Conservation (phyloP, 2,888 invertebrate genomes). For the Polyommatus icarus region DNA sequence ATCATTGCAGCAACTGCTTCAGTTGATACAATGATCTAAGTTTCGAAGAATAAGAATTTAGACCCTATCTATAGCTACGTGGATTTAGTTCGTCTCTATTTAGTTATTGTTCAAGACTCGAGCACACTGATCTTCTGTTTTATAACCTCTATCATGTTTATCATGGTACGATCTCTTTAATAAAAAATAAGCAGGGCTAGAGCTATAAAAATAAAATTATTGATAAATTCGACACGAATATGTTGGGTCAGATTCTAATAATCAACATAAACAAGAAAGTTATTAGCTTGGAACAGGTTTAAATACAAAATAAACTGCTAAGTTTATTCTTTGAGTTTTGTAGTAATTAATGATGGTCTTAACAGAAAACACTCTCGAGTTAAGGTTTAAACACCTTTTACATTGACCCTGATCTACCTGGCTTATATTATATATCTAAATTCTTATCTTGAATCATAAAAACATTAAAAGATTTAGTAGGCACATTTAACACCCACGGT, state of each 20-base stretch:
- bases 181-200: too few relatives aligned
- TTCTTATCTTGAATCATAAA: slow-evolving; percentile 4
- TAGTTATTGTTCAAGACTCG: too few relatives aligned
- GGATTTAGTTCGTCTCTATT: too few relatives aligned
- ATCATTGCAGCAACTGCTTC: too few relatives aligned
- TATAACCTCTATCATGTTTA: not conserved
- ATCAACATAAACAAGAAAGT: not conserved
- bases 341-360: not conserved
- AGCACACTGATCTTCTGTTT: not conserved
- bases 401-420: slow-evolving; percentile 22
- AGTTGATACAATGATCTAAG: too few relatives aligned
- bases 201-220: not conserved
- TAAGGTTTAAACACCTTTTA: slow-evolving; percentile 3
- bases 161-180: not conserved
- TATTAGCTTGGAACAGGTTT: slow-evolving; percentile 10
- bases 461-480: slow-evolving; percentile 7
- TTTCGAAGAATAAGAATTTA: too few relatives aligned
- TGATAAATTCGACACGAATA: not conserved
- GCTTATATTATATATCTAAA: slow-evolving; percentile 5
- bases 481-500: slow-evolving; percentile 5
- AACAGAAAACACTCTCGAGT: not conserved
- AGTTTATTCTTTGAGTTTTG: not conserved
- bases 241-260: slow-evolving; percentile 3
- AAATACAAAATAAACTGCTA: not conserved
- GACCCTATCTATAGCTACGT: too few relatives aligned